Percentiles rank a stretch among this genome's conserved stretches.
These are phyloP conservation scores for Lagria hirta DNA, from an alignment of 2,888 invertebrate species.

Conservation along the genomic window DNA sequence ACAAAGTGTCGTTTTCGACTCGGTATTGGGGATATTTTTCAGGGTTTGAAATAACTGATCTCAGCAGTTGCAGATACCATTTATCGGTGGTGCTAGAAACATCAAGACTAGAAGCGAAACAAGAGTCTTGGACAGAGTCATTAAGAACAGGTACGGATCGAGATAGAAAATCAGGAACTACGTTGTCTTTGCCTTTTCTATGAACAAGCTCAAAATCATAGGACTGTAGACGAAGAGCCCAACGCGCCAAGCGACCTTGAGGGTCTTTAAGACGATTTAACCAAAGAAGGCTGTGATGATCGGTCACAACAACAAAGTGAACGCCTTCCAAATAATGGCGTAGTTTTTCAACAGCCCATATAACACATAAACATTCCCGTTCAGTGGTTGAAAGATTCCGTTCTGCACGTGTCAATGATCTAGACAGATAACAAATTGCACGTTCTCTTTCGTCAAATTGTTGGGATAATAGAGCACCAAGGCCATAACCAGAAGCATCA, in stretches of 20 bases:
- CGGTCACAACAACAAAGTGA: constrained; percentile 21
- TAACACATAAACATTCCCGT: background rate
- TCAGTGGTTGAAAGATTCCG: no score
- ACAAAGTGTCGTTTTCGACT: constrained; percentile 22
- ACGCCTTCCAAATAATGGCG: constrained; percentile 26
- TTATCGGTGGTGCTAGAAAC: constrained; percentile 16
- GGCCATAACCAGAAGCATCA: constrained; percentile 26
- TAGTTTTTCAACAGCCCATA: constrained; percentile 34
- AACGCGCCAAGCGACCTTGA: constrained; percentile 15
- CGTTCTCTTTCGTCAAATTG: constrained; percentile 21
- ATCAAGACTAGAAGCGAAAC: constrained; percentile 23
- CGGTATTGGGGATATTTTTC: constrained; percentile 26
- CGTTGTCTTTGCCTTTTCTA: constrained; percentile 13
- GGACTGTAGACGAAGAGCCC: constrained; percentile 21
- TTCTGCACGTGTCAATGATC: constrained; percentile 23
- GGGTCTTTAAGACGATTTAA: constrained; percentile 24
- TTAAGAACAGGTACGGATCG: constrained; percentile 25
- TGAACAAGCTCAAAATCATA: constrained; percentile 22
- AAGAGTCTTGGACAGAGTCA: constrained; percentile 26
- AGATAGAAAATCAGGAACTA: constrained; percentile 32
- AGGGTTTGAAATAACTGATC: constrained; percentile 10
- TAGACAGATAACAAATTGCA: constrained; percentile 27
- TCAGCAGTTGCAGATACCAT: constrained; percentile 17
- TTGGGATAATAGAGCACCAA: constrained; percentile 30
- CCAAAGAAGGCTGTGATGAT: constrained; percentile 24